Percentiles rank a stretch among this genome's conserved stretches.
Evolutionary conservation across 2,888 invertebrate species (phyloP).

Genomic region (Sinhomidia bicolor): DNA sequence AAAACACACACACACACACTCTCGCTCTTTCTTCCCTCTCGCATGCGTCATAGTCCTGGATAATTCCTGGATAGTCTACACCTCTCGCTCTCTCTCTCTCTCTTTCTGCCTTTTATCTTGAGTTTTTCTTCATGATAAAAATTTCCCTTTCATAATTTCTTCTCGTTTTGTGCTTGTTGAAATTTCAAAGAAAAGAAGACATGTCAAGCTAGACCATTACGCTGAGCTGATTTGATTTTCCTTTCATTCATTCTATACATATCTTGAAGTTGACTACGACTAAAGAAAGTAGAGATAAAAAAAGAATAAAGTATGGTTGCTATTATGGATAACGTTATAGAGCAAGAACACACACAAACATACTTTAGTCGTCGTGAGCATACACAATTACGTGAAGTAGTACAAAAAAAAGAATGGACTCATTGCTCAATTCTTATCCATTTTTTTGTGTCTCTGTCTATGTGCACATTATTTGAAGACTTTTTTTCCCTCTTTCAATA

Average conservation of each 20-base stretch:
- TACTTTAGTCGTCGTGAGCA: neutral
- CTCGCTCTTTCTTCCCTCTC: too few species aligned
- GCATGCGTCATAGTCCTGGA: constrained; percentile 21
- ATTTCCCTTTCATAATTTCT: neutral
- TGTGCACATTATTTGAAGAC: neutral
- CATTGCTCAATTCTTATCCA: constrained; percentile 26
- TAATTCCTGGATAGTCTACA: too few species aligned
- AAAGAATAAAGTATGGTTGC: neutral
- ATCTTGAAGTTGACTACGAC: neutral
- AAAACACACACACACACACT: neutral
- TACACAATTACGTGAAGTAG: neutral
- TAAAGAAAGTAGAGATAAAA: neutral
- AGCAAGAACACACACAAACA: neutral
- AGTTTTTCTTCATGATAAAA: neutral
- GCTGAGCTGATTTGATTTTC: neutral
- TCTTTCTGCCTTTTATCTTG: neutral
- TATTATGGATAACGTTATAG: neutral
- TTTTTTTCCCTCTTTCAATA: neutral
- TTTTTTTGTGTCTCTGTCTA: constrained; percentile 13
- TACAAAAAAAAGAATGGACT: neutral
- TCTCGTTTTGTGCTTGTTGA: neutral
- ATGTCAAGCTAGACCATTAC: neutral
- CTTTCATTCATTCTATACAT: neutral
- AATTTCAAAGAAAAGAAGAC: neutral
- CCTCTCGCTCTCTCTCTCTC: neutral